Evolutionary conservation across 2,888 invertebrate genomes (phyloP).

Genomic region (Dolomedes plantarius): DNA sequence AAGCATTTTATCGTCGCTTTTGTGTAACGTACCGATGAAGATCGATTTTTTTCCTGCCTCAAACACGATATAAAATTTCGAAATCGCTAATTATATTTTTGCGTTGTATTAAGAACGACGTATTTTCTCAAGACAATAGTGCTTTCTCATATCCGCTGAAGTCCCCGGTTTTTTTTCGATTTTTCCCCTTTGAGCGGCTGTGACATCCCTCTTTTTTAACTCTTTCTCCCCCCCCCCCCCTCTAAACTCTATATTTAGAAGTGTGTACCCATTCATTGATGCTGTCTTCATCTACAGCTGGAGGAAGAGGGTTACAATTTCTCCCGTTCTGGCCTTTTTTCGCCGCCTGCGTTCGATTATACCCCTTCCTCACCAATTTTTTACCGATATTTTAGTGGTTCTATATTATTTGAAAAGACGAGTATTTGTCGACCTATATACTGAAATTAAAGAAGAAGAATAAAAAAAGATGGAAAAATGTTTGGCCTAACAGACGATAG

Average conservation of each 20-base stretch:
- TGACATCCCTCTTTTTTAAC: background rate
- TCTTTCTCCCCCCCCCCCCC: background rate
- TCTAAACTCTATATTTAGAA: constrained; percentile 15
- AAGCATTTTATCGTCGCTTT: no score
- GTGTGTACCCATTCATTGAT: constrained; percentile 6
- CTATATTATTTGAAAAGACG: background rate
- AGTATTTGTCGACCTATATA: background rate
- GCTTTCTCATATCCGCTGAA: background rate
- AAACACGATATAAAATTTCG: no score
- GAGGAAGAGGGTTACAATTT: constrained; percentile 8
- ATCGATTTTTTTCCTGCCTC: no score
- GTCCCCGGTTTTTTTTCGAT: background rate
- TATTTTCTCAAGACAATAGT: no score
- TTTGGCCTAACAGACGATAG: no score
- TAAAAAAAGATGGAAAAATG: no score
- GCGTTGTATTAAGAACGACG: no score
- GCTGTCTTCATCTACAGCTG: background rate
- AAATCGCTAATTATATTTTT: no score
- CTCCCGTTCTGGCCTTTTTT: constrained; percentile 6
- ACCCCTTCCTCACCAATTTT: background rate
- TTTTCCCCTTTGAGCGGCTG: background rate
- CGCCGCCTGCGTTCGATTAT: background rate
- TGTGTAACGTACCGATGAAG: no score
- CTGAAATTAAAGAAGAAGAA: background rate
- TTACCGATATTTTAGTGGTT: background rate